These are phyloP conservation scores for Masticophis lateralis DNA, from an alignment of 2,797 vertebrate species.

Conservation along the genomic window DNA sequence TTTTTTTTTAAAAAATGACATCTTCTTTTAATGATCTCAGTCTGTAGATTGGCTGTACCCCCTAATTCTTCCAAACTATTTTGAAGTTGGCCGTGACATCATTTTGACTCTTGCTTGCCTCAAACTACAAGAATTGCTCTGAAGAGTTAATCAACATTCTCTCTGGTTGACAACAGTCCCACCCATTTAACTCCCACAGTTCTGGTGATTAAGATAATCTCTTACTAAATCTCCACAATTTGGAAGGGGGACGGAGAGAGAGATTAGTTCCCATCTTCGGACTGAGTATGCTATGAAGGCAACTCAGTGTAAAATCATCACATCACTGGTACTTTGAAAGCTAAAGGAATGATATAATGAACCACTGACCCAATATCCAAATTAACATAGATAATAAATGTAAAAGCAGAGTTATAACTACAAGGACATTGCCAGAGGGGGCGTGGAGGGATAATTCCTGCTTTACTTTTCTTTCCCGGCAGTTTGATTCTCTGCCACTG, in stretches of 20 bases:
- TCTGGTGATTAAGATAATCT: neutral
- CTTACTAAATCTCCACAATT: neutral
- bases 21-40: neutral
- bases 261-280: neutral
- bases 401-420: neutral
- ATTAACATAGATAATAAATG: neutral
- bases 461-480: neutral
- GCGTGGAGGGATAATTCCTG: neutral
- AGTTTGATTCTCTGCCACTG: neutral
- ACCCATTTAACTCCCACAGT: neutral
- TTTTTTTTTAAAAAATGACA: neutral
- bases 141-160: neutral
- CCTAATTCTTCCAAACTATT: neutral
- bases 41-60: neutral
- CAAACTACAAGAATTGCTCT: neutral
- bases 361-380: neutral
- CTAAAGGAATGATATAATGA: neutral
- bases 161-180: neutral
- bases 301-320: neutral
- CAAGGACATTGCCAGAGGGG: neutral
- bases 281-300: neutral
- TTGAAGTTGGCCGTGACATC: neutral
- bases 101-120: neutral
- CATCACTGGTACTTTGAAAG: neutral
- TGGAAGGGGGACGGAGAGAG: neutral